Percentiles rank a stretch among this genome's conserved stretches.
Conservation (phyloP, 2,888 invertebrate genomes). For the Amphipyra berbera region DNA sequence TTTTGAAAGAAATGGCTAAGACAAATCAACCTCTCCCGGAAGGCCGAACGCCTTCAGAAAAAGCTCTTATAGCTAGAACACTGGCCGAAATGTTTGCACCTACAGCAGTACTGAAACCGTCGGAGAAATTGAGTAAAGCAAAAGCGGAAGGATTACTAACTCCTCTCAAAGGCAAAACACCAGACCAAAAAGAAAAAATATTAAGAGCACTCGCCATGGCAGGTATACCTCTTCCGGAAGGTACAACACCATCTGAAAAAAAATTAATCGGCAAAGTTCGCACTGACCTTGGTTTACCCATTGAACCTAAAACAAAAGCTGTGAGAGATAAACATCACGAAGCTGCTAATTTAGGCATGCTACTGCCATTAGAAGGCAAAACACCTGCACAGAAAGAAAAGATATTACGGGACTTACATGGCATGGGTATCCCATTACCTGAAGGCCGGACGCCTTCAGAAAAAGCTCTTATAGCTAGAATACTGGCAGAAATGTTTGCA, state of each 20-base stretch:
- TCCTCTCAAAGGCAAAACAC: conserved; percentile 56
- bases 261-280: conserved; percentile 59
- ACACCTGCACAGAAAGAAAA: conserved; percentile 58
- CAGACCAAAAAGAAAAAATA: conserved; percentile 57
- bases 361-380: conserved; percentile 40
- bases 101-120: not conserved
- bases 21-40: conserved; percentile 21
- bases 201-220: conserved; percentile 49
- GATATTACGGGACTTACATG: conserved; percentile 52
- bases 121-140: conserved; percentile 9
- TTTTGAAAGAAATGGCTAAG: conserved; percentile 32
- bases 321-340: conserved; percentile 53
- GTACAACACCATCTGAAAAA: conserved; percentile 45
- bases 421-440: conserved; percentile 37
- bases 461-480: conserved; percentile 52
- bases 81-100: conserved; percentile 17
- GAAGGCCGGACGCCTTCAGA: conserved; percentile 55
- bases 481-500: conserved; percentile 46
- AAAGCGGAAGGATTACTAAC: conserved; percentile 41
- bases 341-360: conserved; percentile 56
- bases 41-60: conserved; percentile 27
- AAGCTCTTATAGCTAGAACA: conserved; percentile 17
- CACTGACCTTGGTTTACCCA: conserved; percentile 61
- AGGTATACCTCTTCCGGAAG: conserved; percentile 62
- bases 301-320: conserved; percentile 56